Evolutionary conservation across 2,113 vertebrate genomes (phyloP).

Genomic region (Pitta sordida): DNA sequence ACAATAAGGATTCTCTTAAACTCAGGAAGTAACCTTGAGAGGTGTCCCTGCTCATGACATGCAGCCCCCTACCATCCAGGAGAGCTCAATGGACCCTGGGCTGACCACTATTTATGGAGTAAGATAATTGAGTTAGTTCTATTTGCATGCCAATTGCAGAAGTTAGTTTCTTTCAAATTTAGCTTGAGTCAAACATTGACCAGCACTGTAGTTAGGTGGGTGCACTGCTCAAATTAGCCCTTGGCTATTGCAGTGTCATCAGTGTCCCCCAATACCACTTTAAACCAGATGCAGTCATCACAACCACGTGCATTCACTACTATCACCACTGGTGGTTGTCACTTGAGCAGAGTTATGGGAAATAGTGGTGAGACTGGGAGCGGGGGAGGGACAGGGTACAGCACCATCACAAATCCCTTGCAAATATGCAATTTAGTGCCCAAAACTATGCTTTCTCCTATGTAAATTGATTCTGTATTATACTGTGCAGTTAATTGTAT

Average conservation of each 20-base stretch:
- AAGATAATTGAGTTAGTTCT: background rate
- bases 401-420: background rate
- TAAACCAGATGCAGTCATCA: background rate
- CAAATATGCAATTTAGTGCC: background rate
- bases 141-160: background rate
- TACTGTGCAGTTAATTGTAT: background rate
- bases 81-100: background rate
- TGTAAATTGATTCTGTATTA: background rate
- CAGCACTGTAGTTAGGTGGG: background rate
- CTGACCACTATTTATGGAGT: background rate
- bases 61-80: background rate
- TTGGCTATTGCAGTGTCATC: background rate
- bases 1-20: background rate
- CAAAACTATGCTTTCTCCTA: background rate
- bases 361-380: background rate
- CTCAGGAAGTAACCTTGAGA: background rate
- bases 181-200: background rate
- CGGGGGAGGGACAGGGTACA: background rate
- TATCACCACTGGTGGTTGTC: background rate
- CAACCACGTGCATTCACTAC: accelerated
- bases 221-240: background rate
- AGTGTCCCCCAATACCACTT: background rate
- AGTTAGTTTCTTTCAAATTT: background rate
- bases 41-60: background rate
- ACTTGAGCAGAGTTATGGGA: background rate